A percentile compares a stretch with the other conserved stretches of the same genome.
phyloP scores from a whole-genome alignment of 1,140 invertebrate genomes.

The Danaus plexippus region DNA sequence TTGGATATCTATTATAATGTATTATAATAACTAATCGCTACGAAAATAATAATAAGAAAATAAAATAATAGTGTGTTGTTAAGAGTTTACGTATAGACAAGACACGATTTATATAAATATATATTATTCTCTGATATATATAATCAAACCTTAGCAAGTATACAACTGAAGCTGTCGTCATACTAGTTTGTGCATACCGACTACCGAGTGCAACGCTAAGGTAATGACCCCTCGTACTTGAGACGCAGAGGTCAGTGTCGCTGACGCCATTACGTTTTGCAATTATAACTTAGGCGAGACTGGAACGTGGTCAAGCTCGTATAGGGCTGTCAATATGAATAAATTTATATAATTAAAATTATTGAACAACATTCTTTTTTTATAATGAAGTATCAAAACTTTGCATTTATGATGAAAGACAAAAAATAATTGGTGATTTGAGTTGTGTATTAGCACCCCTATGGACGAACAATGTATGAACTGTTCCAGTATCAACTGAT shows the following conservation, averaged over 20 bases:
- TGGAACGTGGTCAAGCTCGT: conserved; percentile 22
- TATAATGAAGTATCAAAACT: too few species aligned
- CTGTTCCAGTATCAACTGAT: conserved; percentile 13
- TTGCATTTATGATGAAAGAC: too few species aligned
- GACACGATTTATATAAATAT: too few species aligned
- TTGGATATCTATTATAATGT: too few species aligned
- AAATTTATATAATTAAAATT: too few species aligned
- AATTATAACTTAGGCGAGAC: conserved; percentile 51
- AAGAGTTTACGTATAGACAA: too few species aligned
- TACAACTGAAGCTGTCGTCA: not conserved
- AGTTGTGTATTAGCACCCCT: not conserved
- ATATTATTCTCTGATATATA: not conserved
- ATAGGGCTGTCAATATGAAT: conserved; percentile 4
- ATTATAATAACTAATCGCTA: too few species aligned
- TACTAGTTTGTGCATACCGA: conserved; percentile 26
- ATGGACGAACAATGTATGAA: conserved; percentile 3
- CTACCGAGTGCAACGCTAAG: conserved; percentile 29
- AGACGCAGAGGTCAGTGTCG: conserved; percentile 53
- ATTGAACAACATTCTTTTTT: too few species aligned
- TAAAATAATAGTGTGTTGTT: too few species aligned
- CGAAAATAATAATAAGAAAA: too few species aligned
- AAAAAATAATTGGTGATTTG: too few species aligned
- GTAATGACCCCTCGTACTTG: conserved; percentile 59
- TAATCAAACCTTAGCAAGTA: conserved; percentile 4
- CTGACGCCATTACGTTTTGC: conserved; percentile 47